Base-by-base conservation (phyloP, 2,797 vertebrate genomes). In the Aratinga solstitialis region DNA sequence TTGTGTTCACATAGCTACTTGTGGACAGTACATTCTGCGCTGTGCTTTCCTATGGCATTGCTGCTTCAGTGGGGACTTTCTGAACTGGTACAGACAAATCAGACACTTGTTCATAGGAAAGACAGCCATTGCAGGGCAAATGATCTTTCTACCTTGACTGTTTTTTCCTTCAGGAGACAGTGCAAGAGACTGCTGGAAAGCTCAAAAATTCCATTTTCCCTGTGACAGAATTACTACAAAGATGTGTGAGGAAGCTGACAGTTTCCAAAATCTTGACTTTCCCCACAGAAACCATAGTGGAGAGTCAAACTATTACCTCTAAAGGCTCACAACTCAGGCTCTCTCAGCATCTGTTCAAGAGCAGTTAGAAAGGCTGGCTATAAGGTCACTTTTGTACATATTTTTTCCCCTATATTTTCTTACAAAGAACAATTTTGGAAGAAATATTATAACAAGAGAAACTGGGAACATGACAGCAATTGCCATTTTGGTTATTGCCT, bases 11-110 rank as follows among this genome's bases (percentile, higher is more conserved):
- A 24, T 76, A 68, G 80, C 80, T 84, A 65, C 82, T 92, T 0
- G 7, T 71, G 94, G 95, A 96, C 97, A 96, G 85, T 72, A 87
- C 23, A 11, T 97, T 97, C 95, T 92, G 72, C 71, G 73, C 45
- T 48, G 66, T 72, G 78, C 78, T 94, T 92, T 81, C 89, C 91
- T 81, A 23, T 75, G 75, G 75, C 65, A 88, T n/a, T 78, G 73
- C 78, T 87, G 40, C n/a, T 66, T 43, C 76, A 42, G 27, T 36
- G 59, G 79, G 87, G 86, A 67, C 76, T 95, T 76, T 24, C 34
- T 36, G 11, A 84, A 85, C 71, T 36, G 19, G 80, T 80, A 87
- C 58, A 88, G 69, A 87, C 48, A 88, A 69, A 84, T 67, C 62
- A 92, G 80, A 51, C 26, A 4, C 65, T 84, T 72, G 71, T 78